Percentiles rank a stretch among this genome's conserved stretches.
These are phyloP conservation scores for Drosophila tropicalis DNA, from an alignment of 1,140 invertebrate genomes.

Conservation along the genomic window DNA sequence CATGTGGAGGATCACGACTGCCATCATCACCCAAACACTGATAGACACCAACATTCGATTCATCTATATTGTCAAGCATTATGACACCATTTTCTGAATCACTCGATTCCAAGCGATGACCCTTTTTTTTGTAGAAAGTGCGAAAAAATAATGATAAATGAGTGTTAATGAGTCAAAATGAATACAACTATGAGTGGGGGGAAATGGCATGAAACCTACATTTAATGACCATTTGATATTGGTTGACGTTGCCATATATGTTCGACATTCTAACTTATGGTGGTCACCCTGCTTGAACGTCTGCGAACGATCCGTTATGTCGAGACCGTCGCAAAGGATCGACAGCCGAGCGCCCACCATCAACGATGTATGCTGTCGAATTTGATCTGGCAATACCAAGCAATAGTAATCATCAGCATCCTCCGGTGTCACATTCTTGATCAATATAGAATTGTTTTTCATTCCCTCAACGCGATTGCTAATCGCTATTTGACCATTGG, in stretches of 20 bases:
- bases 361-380: slow-evolving; percentile 58
- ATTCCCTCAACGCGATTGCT: slow-evolving; percentile 54
- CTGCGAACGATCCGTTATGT: slow-evolving; percentile 72
- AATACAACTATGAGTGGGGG: neutral
- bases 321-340: slow-evolving; percentile 76
- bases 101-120: slow-evolving; percentile 49
- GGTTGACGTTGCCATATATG: slow-evolving; percentile 38
- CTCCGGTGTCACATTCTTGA: slow-evolving; percentile 47
- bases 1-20: slow-evolving; percentile 61
- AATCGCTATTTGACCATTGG: slow-evolving; percentile 53
- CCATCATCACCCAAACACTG: slow-evolving; percentile 77
- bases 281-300: slow-evolving; percentile 76
- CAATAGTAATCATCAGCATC: slow-evolving; percentile 77
- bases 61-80: slow-evolving; percentile 63
- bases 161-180: neutral
- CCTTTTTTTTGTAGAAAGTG: slow-evolving; percentile 36
- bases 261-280: slow-evolving; percentile 70
- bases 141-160: too few species aligned
- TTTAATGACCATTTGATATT: slow-evolving; percentile 78
- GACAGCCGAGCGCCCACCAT: slow-evolving; percentile 53
- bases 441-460: slow-evolving; percentile 66
- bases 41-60: slow-evolving; percentile 65
- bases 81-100: slow-evolving; percentile 58
- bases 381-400: slow-evolving; percentile 60
- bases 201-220: slow-evolving; percentile 48